A percentile compares a stretch with the other conserved stretches of the same genome.
Conservation (phyloP, 37 sponge, comb jelly and placozoan species). For the Aplysina aerophoba region DNA sequence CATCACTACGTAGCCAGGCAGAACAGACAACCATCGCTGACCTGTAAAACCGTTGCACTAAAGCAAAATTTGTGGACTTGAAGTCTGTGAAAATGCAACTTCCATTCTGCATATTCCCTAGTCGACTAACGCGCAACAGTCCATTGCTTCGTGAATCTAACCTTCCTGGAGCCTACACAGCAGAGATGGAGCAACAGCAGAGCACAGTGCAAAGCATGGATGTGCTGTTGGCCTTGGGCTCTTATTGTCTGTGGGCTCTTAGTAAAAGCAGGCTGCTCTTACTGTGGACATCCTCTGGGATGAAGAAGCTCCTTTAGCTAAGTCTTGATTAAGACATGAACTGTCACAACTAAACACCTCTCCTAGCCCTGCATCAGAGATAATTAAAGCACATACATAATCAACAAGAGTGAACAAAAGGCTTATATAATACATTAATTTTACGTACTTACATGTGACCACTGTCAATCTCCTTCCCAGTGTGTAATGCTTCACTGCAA, state of each 20-base stretch:
- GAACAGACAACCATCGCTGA: not conserved
- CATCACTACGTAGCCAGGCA: too few relatives aligned
- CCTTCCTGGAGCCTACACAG: constrained; percentile 33
- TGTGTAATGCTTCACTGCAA: constrained; percentile 56
- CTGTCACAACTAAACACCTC: not conserved
- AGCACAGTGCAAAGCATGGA: not conserved
- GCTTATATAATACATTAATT: not conserved
- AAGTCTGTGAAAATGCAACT: constrained; percentile 68
- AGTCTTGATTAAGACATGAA: not conserved
- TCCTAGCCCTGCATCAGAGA: not conserved
- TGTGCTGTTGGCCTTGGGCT: too few relatives aligned
- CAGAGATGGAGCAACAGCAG: not conserved
- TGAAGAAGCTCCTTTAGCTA: not conserved
- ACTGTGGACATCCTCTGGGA: too few relatives aligned
- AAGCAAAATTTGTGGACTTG: constrained; percentile 68
- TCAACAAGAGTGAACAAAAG: not conserved
- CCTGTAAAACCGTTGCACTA: constrained; percentile 41
- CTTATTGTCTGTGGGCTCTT: too few relatives aligned
- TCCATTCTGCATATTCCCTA: constrained; percentile 61
- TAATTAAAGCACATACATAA: not conserved
- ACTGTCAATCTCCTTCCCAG: constrained; percentile 66
- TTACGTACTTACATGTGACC: constrained; percentile 51
- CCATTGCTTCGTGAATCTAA: constrained; percentile 47
- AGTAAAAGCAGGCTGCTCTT: too few relatives aligned
- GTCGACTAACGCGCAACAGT: constrained; percentile 19